Evolutionary conservation across 2,888 invertebrate genomes (phyloP), one percentile per base, ranked within the genome.

Genomic region (Thysanoteuthis rhombus): DNA sequence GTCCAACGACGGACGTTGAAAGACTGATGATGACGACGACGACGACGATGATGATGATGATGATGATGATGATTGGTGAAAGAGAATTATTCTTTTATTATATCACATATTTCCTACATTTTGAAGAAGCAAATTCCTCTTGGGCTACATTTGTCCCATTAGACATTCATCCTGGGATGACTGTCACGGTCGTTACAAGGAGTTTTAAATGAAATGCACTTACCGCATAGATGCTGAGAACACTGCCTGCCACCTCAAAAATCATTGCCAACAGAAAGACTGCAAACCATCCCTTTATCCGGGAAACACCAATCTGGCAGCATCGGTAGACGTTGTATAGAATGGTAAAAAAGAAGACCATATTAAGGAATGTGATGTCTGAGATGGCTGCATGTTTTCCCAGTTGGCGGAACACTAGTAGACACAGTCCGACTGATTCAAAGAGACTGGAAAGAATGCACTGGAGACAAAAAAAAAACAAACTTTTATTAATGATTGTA

Each of bases 401-500:
- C 40, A 96, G 94, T 1, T 96, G 94, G 36, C 95, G 95, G 89
- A 95, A 94, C 0, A 95, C 94, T 93, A 96, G 95, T 12, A 96
- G n/a, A 47, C 95, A 95, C 19, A 96, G 90, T 1, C 96, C 96
- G 19, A 94, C 90, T 0, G 95, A 95, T 94, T 96, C 96, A 38
- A 95, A 22, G 1, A 95, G 42, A 47, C 95, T 95, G 8, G 95
- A 40, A 1, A 94, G 8, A 4, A 96, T n/a, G 2, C 95, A 95
- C 96, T 96, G 95, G 42, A 94, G 94, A n/a, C 93, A 90, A 94
- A 28, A 58, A 28, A 25, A 58, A 75, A 75, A n/a, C n/a, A 12
- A n/a, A 4, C 2, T 42, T 42, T 12, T 42, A 8, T 42, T 42
- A 42, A 47, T 47, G 22, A 47, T 22, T 47, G 16, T 22, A n/a